Evolutionary conservation across 2,888 invertebrate species (phyloP).

Genomic region (Callyntrura guangdongensis): DNA sequence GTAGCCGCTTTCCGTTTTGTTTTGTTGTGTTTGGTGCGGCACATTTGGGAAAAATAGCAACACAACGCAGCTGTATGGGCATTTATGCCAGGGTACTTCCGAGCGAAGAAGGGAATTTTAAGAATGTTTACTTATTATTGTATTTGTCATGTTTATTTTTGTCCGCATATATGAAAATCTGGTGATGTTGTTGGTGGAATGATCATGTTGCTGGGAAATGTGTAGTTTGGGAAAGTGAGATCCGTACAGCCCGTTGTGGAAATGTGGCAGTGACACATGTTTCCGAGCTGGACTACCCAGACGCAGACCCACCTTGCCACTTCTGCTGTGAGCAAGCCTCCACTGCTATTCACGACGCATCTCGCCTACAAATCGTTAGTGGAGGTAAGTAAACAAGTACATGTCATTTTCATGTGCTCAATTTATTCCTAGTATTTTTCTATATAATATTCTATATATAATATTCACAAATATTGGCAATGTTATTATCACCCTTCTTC

Average conservation of each 20-base stretch:
- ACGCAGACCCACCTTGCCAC: conserved; percentile 86
- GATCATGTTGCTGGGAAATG: no score
- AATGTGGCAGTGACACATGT: conserved; percentile 85
- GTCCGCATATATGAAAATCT: conserved; percentile 32
- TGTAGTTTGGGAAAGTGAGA: conserved; percentile 84
- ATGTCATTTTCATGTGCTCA: no score
- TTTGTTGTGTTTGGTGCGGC: background rate
- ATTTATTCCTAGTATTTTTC: no score
- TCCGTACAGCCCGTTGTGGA: conserved; percentile 83
- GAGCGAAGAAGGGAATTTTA: background rate
- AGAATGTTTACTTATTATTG: background rate
- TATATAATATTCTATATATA: no score
- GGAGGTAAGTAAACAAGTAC: conserved; percentile 84
- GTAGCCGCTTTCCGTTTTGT: background rate
- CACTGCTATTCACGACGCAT: conserved; percentile 85
- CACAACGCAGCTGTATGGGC: background rate
- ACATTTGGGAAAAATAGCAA: background rate
- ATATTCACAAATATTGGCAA: no score
- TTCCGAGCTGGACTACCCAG: conserved; percentile 85
- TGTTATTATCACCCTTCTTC: no score
- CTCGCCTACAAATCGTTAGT: conserved; percentile 85
- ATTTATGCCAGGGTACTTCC: background rate
- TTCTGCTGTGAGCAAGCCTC: conserved; percentile 86
- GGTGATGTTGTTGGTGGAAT: conserved; percentile 24
- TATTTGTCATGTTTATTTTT: conserved; percentile 39